Evolutionary conservation across 2,797 vertebrate genomes (phyloP).

Genomic region (Siniperca obscura): DNA sequence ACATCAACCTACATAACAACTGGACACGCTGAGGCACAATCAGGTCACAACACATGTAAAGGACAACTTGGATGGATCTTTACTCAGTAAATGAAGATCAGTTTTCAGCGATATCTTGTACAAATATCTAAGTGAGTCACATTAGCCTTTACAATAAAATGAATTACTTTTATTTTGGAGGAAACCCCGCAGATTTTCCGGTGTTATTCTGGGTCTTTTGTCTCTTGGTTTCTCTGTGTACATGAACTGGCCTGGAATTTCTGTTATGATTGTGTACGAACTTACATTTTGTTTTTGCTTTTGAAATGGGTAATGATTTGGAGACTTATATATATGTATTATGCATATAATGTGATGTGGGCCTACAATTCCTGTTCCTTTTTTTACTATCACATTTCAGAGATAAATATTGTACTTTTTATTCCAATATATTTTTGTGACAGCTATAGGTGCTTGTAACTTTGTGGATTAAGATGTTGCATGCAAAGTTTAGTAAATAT

Average conservation of each 20-base stretch:
- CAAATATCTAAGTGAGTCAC: neutral
- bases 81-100: neutral
- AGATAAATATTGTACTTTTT: neutral
- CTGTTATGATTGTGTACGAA: neutral
- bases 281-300: neutral
- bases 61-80: neutral
- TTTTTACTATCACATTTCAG: neutral
- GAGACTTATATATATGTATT: neutral
- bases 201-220: neutral
- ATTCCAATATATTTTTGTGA: neutral
- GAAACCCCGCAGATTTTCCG: accelerated
- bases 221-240: neutral
- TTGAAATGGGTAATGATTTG: neutral
- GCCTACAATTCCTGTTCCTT: no score
- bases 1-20: neutral
- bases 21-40: neutral
- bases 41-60: neutral
- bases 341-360: neutral
- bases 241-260: neutral
- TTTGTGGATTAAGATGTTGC: neutral
- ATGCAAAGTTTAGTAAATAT: neutral
- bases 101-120: neutral
- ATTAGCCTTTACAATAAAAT: neutral
- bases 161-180: slow-evolving; percentile 58
- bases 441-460: neutral